These are phyloP conservation scores for Drosophila mulleri DNA, from an alignment of 2,888 invertebrate species.

Conservation along the genomic window DNA sequence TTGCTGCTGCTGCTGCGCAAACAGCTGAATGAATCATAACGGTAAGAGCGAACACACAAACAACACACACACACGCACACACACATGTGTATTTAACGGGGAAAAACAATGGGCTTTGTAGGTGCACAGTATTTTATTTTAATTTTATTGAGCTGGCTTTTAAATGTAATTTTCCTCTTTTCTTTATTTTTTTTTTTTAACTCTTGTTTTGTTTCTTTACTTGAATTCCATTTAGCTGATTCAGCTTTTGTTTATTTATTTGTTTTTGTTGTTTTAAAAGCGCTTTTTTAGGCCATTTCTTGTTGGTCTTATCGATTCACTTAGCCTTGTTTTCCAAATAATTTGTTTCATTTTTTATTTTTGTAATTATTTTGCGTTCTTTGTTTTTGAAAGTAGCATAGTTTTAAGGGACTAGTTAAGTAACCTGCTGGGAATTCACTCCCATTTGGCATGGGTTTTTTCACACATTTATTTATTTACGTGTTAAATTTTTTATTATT, in stretches of 20 bases:
- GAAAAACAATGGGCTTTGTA: conserved; percentile 24
- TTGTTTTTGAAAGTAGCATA: conserved; percentile 63
- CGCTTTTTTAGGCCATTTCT: conserved; percentile 54
- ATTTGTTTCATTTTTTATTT: background rate
- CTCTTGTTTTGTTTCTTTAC: background rate
- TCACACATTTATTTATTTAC: conserved; percentile 52
- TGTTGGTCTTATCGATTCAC: conserved; percentile 1
- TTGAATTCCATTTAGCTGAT: conserved; percentile 21
- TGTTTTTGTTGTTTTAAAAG: conserved; percentile 42
- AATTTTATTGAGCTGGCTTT: conserved; percentile 16
- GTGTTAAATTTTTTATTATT: conserved; percentile 10
- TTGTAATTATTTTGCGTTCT: background rate
- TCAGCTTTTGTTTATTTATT: conserved; percentile 49
- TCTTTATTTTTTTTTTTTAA: conserved; percentile 19
- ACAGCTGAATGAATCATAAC: conserved; percentile 76
- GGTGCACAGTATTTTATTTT: conserved; percentile 20
- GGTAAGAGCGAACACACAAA: conserved; percentile 51
- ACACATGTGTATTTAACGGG: conserved; percentile 25
- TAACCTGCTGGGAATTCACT: background rate
- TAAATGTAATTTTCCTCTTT: conserved; percentile 29
- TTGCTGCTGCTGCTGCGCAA: conserved; percentile 79
- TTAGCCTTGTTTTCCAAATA: background rate
- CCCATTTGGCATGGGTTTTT: conserved; percentile 36
- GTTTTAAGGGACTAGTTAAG: conserved; percentile 62
- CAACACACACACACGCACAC: conserved; percentile 15